A percentile compares a stretch with the other conserved stretches of the same genome.
These are phyloP conservation scores for Ochlodes sylvanus DNA, from an alignment of 2,888 invertebrate species.

Conservation along the genomic window DNA sequence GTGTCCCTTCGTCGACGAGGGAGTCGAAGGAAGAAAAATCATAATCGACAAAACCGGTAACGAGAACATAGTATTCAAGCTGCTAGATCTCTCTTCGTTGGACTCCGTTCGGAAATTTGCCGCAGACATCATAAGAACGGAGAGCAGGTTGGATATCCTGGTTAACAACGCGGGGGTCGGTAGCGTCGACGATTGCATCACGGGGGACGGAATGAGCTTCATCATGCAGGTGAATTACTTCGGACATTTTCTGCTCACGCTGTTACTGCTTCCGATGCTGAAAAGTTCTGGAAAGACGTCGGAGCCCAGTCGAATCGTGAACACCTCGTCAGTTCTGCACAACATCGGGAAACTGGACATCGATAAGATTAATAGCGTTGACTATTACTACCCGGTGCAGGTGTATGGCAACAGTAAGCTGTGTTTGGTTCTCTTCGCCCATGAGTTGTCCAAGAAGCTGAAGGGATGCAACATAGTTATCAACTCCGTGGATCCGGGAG, in stretches of 20 bases:
- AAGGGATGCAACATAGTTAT: constrained; percentile 87
- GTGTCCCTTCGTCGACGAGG: constrained; percentile 72
- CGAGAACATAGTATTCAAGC: constrained; percentile 87
- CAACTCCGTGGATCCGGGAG: constrained; percentile 93
- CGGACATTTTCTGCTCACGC: constrained; percentile 95
- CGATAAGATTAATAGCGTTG: constrained; percentile 87
- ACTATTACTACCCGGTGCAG: constrained; percentile 74
- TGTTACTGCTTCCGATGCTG: constrained; percentile 92
- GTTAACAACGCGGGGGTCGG: constrained; percentile 95
- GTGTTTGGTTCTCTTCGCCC: constrained; percentile 89
- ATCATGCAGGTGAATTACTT: constrained; percentile 97
- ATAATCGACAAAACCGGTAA: constrained; percentile 88
- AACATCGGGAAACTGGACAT: constrained; percentile 88
- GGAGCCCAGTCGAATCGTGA: constrained; percentile 89
- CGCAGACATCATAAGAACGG: constrained; percentile 88
- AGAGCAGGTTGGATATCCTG: constrained; percentile 91
- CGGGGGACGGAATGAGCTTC: constrained; percentile 93
- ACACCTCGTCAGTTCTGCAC: constrained; percentile 91
- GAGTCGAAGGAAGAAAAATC: constrained; percentile 78
- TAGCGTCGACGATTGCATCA: constrained; percentile 83
- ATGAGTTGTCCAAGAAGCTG: constrained; percentile 89
- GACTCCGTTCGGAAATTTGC: constrained; percentile 93
- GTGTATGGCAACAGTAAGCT: constrained; percentile 88
- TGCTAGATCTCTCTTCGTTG: constrained; percentile 90
- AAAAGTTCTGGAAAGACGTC: constrained; percentile 82